These are phyloP conservation scores for Amblyopsis hoosieri DNA, from an alignment of 2,797 vertebrate genomes.

Conservation along the genomic window DNA sequence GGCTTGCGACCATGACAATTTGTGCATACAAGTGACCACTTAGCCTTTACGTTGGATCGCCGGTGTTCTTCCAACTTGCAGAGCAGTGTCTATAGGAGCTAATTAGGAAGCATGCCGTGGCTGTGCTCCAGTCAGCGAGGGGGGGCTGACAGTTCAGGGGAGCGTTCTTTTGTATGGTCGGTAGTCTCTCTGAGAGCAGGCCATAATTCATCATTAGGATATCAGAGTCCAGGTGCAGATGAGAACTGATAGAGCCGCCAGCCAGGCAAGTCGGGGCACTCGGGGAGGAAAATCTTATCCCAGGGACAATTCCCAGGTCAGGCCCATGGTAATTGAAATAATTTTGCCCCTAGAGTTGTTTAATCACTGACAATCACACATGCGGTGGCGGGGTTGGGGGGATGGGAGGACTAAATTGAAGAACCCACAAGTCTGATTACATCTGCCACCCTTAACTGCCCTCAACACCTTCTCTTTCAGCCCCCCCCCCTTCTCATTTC, in stretches of 20 bases:
- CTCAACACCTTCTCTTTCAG: conserved; percentile 10
- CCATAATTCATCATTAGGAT: conserved; percentile 98
- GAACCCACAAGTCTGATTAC: conserved; percentile 74
- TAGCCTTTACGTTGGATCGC: no score
- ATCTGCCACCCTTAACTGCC: conserved; percentile 63
- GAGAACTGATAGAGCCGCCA: conserved; percentile 94
- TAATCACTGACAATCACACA: conserved; percentile 94
- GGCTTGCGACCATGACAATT: no score
- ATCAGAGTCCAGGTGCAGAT: conserved; percentile 98
- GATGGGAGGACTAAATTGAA: conserved; percentile 78
- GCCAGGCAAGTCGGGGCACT: conserved; percentile 83
- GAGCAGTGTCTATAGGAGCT: conserved; percentile 59
- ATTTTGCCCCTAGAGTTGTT: conserved; percentile 93
- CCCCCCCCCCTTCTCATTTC: neutral
- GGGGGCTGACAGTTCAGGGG: conserved; percentile 85
- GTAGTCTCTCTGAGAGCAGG: conserved; percentile 83
- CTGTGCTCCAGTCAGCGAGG: conserved; percentile 74
- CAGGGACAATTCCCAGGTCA: conserved; percentile 93
- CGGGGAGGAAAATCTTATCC: conserved; percentile 94
- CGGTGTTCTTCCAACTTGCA: no score
- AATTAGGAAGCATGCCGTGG: conserved; percentile 87
- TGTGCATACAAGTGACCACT: no score
- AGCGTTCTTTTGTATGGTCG: conserved; percentile 85
- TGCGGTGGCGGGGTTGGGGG: conserved; percentile 65
- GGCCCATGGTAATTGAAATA: conserved; percentile 93